These are phyloP conservation scores for Drosophila kanekoi DNA, from an alignment of 2,888 invertebrate species.

Conservation along the genomic window DNA sequence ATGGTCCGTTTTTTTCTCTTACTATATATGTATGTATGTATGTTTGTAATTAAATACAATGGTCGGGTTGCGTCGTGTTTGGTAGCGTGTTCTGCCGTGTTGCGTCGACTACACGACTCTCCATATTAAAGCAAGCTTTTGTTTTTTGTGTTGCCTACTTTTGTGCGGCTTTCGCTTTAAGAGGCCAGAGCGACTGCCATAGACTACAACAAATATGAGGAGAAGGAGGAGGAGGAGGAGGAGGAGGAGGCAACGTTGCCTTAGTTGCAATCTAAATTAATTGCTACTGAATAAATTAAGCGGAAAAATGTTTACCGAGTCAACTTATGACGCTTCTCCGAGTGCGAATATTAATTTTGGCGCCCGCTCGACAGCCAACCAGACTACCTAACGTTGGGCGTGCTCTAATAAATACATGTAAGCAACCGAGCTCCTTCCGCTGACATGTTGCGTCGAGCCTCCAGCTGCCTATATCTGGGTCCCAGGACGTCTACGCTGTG, in stretches of 20 bases:
- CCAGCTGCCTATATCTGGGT: slow-evolving; percentile 25
- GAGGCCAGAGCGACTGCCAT: background rate
- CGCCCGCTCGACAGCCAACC: slow-evolving; percentile 29
- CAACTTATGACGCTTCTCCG: slow-evolving; percentile 75
- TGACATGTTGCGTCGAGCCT: slow-evolving; percentile 16
- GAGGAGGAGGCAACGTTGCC: slow-evolving; percentile 62
- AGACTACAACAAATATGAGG: background rate
- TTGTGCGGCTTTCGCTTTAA: slow-evolving; percentile 33
- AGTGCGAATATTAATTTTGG: slow-evolving; percentile 77
- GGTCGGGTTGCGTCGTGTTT: slow-evolving; percentile 1
- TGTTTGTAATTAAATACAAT: slow-evolving; percentile 32
- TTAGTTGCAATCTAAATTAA: slow-evolving; percentile 79
- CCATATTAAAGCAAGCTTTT: slow-evolving; percentile 39
- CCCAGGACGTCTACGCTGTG: slow-evolving; percentile 19
- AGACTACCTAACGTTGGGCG: slow-evolving; percentile 8
- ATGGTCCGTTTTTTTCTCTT: slow-evolving; percentile 2
- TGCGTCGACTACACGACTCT: slow-evolving; percentile 1
- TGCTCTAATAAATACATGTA: slow-evolving; percentile 58
- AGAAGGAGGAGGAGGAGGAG: too few species aligned
- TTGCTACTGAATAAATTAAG: slow-evolving; percentile 78
- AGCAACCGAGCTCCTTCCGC: slow-evolving; percentile 25
- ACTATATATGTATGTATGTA: slow-evolving; percentile 3
- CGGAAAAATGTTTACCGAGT: slow-evolving; percentile 77
- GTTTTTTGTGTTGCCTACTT: slow-evolving; percentile 40
- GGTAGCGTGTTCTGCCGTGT: background rate